Percentiles rank a stretch among this genome's conserved stretches.
Evolutionary conservation across 2,113 vertebrate genomes (phyloP).

Genomic region (Centropus unirufus): DNA sequence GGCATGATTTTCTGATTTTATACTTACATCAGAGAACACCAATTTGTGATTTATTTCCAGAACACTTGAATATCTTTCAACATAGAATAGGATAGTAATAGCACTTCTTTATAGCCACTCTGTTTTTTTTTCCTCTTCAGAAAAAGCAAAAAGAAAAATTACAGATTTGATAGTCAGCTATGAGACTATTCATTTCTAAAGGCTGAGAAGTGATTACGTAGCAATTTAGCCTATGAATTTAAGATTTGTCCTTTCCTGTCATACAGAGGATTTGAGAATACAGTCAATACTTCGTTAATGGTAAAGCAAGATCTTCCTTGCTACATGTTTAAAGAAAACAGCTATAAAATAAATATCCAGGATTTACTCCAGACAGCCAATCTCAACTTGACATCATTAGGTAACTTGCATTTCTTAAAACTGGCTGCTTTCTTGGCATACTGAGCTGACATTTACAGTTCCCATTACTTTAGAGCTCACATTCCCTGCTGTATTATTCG

Average conservation of each 20-base stretch:
- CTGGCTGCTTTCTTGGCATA: background rate
- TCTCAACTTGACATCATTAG: background rate
- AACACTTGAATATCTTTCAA: background rate
- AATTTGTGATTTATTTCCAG: constrained; percentile 12
- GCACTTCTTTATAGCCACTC: background rate
- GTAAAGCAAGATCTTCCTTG: background rate
- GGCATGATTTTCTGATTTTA: background rate
- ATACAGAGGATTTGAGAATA: background rate
- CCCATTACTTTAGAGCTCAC: background rate
- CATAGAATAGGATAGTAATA: background rate
- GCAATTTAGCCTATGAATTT: background rate
- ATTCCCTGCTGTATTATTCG: background rate
- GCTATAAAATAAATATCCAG: background rate
- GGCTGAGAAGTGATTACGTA: background rate
- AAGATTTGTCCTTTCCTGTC: constrained; percentile 4
- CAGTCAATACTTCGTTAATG: background rate
- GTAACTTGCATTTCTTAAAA: background rate
- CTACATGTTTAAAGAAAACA: background rate
- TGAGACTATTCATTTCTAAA: background rate
- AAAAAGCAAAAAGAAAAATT: background rate
- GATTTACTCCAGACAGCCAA: background rate
- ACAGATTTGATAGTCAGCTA: background rate
- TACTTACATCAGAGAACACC: background rate
- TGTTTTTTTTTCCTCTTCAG: background rate
- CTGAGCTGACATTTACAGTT: constrained; percentile 41